phyloP scores from a whole-genome alignment of 2,797 vertebrate species.

The Triplophysa yarkandensis region DNA sequence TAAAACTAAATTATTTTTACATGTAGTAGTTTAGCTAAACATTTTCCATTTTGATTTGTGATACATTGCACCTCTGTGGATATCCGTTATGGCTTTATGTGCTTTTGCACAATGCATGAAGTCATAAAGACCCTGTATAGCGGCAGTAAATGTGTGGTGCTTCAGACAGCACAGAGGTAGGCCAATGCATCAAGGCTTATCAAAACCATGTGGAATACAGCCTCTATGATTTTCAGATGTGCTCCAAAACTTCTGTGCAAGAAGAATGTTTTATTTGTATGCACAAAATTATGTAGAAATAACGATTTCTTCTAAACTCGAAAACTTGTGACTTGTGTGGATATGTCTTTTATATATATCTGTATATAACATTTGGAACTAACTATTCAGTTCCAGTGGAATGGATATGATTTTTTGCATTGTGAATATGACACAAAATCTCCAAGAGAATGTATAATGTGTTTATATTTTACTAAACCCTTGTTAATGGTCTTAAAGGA shows the following conservation, averaged over 20 bases:
- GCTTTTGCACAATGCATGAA: constrained; percentile 37
- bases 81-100: constrained; percentile 30
- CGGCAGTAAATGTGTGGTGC: constrained; percentile 38
- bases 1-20: too few relatives aligned
- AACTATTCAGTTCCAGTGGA: too few relatives aligned
- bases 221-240: constrained; percentile 71
- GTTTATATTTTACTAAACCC: too few relatives aligned
- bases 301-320: neutral
- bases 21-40: neutral
- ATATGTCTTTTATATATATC: too few relatives aligned
- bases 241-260: constrained; percentile 63
- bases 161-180: constrained; percentile 35
- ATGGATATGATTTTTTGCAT: too few relatives aligned
- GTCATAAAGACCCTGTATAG: constrained; percentile 1
- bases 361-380: too few relatives aligned
- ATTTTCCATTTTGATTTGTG: neutral
- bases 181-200: constrained; percentile 61
- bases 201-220: constrained; percentile 71
- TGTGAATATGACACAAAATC: too few relatives aligned
- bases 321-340: too few relatives aligned
- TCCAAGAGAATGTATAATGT: too few relatives aligned
- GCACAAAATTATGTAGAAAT: constrained; percentile 1
- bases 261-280: constrained; percentile 19
- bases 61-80: constrained; percentile 22
- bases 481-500: too few relatives aligned